phyloP scores from a whole-genome alignment of 92 coral and sea anemone species.

The Paragorgia papillata region DNA sequence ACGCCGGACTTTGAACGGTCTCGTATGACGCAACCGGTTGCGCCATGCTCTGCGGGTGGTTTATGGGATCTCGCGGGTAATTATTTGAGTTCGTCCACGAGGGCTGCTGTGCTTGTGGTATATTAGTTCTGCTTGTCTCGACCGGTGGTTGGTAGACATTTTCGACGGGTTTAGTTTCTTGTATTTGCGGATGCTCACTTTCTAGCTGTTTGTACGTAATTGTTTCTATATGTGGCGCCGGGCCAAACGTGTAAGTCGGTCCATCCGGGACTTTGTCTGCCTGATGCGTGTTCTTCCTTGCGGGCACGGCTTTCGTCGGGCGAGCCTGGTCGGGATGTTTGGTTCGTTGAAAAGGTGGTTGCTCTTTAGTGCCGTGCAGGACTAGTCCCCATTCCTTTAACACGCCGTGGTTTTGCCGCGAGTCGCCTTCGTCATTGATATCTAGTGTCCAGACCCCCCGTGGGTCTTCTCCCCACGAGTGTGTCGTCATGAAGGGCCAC shows the following conservation, averaged over 20 bases:
- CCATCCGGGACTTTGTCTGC: conserved; percentile 71
- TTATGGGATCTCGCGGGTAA: conserved; percentile 20
- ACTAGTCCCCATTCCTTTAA: conserved; percentile 94
- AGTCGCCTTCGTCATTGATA: conserved; percentile 88
- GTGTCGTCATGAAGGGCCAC: conserved; percentile 99
- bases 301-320: conserved; percentile 69
- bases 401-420: conserved; percentile 81
- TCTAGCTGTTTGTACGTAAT: conserved; percentile 24
- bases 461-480: conserved; percentile 99
- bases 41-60: not conserved
- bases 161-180: not conserved
- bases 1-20: conserved; percentile 44
- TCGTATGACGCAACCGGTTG: conserved; percentile 36
- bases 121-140: not conserved
- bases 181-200: conserved; percentile 18
- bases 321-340: conserved; percentile 77
- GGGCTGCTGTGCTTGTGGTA: conserved; percentile 14
- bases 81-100: conserved; percentile 12
- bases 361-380: conserved; percentile 88
- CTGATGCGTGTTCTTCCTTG: conserved; percentile 48
- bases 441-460: conserved; percentile 97
- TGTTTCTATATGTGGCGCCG: conserved; percentile 56
- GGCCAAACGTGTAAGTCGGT: conserved; percentile 82
- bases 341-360: conserved; percentile 82
- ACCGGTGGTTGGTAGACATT: not conserved